Percentiles rank a stretch among this genome's conserved stretches.
These are phyloP conservation scores for Brachystomella parvula DNA, from an alignment of 1,140 invertebrate species.

Conservation along the genomic window DNA sequence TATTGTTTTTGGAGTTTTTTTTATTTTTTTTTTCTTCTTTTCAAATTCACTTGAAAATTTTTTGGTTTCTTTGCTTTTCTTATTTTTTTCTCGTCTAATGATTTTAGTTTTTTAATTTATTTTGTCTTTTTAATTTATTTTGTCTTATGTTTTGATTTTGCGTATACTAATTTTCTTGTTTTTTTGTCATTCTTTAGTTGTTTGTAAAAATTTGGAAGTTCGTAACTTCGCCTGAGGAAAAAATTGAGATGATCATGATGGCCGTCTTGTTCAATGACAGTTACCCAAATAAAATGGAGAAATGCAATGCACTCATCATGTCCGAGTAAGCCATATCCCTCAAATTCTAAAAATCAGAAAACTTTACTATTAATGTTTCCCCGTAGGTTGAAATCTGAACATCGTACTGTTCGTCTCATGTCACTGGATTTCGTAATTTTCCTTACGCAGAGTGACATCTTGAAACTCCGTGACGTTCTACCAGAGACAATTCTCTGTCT, in stretches of 20 bases:
- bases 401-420: constrained; percentile 16
- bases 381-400: constrained; percentile 11
- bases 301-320: constrained; percentile 18
- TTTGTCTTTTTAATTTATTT: not conserved
- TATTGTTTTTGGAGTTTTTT: not conserved
- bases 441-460: constrained; percentile 25
- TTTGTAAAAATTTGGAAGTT: constrained; percentile 25
- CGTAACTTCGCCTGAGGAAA: constrained; percentile 14
- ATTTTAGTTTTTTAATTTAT: not conserved
- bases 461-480: constrained; percentile 28
- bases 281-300: constrained; percentile 35
- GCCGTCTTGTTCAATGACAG: constrained; percentile 22
- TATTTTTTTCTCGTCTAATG: not conserved
- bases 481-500: constrained; percentile 22
- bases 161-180: not conserved
- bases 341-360: not conserved
- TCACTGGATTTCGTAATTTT: constrained; percentile 32
- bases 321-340: not conserved
- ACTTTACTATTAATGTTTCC: constrained; percentile 1
- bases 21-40: no score
- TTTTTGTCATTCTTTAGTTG: constrained; percentile 13
- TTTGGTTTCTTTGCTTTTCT: not conserved
- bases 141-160: not conserved
- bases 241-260: constrained; percentile 27
- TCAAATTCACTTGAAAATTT: no score